Evolutionary conservation across 2,888 invertebrate genomes (phyloP).

Genomic region (Sinotaia quadrata): DNA sequence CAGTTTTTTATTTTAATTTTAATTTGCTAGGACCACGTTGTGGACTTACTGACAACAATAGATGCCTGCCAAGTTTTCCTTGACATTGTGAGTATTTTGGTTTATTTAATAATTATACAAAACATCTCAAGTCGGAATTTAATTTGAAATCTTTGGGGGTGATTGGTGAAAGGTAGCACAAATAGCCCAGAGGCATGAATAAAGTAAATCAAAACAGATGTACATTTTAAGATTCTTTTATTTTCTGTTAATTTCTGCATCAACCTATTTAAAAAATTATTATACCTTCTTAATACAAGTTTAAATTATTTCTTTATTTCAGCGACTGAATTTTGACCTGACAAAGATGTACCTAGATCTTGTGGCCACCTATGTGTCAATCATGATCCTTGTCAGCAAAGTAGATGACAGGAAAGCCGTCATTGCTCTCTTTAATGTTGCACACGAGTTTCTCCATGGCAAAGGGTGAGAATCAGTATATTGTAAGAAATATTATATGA

Average conservation of each 20-base stretch:
- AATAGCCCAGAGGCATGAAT: not conserved
- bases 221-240: not conserved
- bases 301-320: constrained; percentile 45
- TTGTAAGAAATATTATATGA: no score
- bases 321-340: constrained; percentile 93
- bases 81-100: constrained; percentile 86
- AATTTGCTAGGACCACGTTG: constrained; percentile 74
- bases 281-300: not conserved
- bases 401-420: constrained; percentile 99
- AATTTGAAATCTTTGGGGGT: not conserved
- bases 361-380: constrained; percentile 91
- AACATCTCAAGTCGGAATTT: no score
- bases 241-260: not conserved
- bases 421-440: constrained; percentile 95
- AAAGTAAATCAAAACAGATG: not conserved
- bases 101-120: no score
- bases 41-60: constrained; percentile 85
- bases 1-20: no score
- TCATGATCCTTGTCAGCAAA: constrained; percentile 97
- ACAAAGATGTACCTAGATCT: constrained; percentile 96
- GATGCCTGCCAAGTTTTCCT: constrained; percentile 95
- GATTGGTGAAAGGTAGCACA: not conserved
- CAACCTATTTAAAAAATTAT: not conserved
- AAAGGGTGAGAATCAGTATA: constrained; percentile 67
- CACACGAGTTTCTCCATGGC: constrained; percentile 94